Evolutionary conservation across 2,888 invertebrate species (phyloP).

Genomic region (Odontothrips loti): DNA sequence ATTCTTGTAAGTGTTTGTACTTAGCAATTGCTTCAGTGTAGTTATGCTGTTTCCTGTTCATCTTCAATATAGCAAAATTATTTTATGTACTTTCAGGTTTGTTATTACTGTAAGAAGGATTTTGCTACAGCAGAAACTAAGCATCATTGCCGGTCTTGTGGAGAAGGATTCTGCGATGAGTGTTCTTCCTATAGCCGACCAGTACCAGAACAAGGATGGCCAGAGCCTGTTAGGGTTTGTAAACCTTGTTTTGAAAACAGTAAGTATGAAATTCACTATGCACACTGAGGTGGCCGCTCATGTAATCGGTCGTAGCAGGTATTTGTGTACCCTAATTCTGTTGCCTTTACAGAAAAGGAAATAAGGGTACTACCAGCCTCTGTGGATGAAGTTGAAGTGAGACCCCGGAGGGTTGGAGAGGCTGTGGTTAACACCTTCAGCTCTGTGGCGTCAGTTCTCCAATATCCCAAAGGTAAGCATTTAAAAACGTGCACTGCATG

Average conservation of each 20-base stretch:
- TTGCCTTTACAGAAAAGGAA: not conserved
- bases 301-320: not conserved
- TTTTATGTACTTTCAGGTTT: slow-evolving; percentile 51
- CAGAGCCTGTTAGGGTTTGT: slow-evolving; percentile 67
- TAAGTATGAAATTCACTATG: not conserved
- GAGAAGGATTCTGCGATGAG: slow-evolving; percentile 70
- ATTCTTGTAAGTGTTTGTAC: slow-evolving; percentile 55
- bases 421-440: slow-evolving; percentile 66
- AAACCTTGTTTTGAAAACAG: slow-evolving; percentile 55
- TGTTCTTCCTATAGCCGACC: slow-evolving; percentile 64
- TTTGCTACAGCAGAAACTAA: slow-evolving; percentile 58
- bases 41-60: not conserved
- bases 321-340: not conserved
- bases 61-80: not conserved
- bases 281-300: not conserved
- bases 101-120: slow-evolving; percentile 58
- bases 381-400: slow-evolving; percentile 47
- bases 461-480: slow-evolving; percentile 64
- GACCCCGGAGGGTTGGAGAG: slow-evolving; percentile 63
- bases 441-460: slow-evolving; percentile 65
- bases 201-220: slow-evolving; percentile 71
- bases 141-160: slow-evolving; percentile 74
- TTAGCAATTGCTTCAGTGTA: not conserved
- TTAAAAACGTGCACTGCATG: not conserved
- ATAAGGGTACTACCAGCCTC: slow-evolving; percentile 10